phyloP scores from a whole-genome alignment of 2,113 vertebrate species.

The Nothocercus julius region DNA sequence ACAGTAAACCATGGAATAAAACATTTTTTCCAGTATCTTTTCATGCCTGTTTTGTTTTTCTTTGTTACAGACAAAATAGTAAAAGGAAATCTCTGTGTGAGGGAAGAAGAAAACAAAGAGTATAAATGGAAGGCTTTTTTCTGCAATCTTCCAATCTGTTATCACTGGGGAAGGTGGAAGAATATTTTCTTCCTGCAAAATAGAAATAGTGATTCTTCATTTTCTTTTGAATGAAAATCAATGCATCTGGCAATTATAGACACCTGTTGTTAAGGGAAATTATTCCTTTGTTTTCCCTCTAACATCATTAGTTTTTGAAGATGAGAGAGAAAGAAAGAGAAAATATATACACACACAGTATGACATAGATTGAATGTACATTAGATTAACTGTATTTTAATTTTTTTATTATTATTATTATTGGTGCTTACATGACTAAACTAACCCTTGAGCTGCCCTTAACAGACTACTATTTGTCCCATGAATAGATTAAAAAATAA shows the following conservation, averaged over 20 bases:
- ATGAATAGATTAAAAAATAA: neutral
- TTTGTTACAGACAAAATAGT: neutral
- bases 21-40: neutral
- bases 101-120: neutral
- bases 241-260: neutral
- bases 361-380: neutral
- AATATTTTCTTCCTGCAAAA: neutral
- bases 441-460: neutral
- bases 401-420: neutral
- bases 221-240: neutral
- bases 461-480: neutral
- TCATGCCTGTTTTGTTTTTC: neutral
- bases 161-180: neutral
- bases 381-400: too few species aligned
- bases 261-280: neutral
- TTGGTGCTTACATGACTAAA: neutral
- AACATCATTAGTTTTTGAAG: neutral
- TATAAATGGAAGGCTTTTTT: neutral
- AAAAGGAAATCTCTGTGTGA: neutral
- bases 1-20: neutral
- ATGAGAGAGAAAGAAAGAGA: neutral
- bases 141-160: neutral
- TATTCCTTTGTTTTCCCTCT: neutral
- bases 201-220: neutral
- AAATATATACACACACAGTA: too few species aligned